A percentile compares a stretch with the other conserved stretches of the same genome.
Evolutionary conservation across 2,888 invertebrate species (phyloP).

Genomic region (Zaprionus bogoriensis): DNA sequence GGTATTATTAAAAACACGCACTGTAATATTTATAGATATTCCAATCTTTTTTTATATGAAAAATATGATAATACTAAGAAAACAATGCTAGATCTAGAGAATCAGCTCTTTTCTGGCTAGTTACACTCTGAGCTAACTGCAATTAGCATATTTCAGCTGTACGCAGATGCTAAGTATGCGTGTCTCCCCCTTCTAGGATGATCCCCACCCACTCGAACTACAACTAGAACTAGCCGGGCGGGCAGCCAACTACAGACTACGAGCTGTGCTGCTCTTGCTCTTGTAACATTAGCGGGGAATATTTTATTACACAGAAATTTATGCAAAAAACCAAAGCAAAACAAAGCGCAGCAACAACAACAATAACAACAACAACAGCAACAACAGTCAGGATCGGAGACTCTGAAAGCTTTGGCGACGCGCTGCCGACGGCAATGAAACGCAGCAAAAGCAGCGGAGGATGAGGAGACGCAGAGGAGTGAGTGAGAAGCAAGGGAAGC

Average conservation of each 20-base stretch:
- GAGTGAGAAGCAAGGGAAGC: not conserved
- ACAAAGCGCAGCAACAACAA: conserved; percentile 51
- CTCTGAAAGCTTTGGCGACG: conserved; percentile 75
- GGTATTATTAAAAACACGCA: no score
- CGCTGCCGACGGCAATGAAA: conserved; percentile 67
- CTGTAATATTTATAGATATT: no score
- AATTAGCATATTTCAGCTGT: not conserved
- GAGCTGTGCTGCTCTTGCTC: conserved; percentile 9
- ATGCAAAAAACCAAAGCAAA: conserved; percentile 57
- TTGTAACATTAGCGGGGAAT: conserved; percentile 69
- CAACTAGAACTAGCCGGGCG: conserved; percentile 19
- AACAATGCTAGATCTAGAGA: not conserved
- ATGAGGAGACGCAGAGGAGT: not conserved
- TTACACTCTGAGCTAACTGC: not conserved
- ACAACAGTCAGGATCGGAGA: conserved; percentile 10
- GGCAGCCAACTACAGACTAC: conserved; percentile 20
- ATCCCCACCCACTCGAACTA: not conserved
- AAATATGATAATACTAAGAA: not conserved
- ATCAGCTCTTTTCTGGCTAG: not conserved
- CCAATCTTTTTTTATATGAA: no score
- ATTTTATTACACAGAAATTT: conserved; percentile 75
- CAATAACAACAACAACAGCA: conserved; percentile 20
- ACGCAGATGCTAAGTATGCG: not conserved
- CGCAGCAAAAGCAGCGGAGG: conserved; percentile 32
- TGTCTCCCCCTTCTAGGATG: not conserved